Conservation (phyloP, 2,888 invertebrate species). For the Ectemnius cavifrons region DNA sequence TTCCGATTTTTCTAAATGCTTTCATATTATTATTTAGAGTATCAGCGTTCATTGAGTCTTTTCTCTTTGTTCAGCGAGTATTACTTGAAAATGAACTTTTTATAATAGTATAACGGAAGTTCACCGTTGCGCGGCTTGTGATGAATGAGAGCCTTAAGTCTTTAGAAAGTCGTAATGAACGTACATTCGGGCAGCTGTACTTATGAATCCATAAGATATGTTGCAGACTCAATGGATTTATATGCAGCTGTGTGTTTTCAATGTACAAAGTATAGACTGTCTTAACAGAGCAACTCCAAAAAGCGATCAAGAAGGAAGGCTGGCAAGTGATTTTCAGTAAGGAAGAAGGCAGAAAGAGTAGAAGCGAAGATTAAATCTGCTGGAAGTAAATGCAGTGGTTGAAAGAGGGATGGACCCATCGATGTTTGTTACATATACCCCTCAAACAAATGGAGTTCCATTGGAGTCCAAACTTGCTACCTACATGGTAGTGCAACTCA, state of each 20-base stretch:
- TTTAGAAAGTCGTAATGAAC: no score
- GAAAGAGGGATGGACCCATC: conserved; percentile 84
- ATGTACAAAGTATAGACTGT: no score
- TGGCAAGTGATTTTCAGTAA: conserved; percentile 25
- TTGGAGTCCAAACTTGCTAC: conserved; percentile 92
- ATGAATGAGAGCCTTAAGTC: no score
- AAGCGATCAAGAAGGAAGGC: conserved; percentile 21
- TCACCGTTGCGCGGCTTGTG: no score
- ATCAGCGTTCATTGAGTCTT: no score
- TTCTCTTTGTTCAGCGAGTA: no score
- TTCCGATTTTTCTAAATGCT: no score
- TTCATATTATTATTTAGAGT: no score
- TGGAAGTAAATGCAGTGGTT: conserved; percentile 74
- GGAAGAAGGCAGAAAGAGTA: conserved; percentile 34
- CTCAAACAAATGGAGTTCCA: conserved; percentile 86
- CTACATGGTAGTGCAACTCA: conserved; percentile 83
- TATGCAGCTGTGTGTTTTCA: neutral
- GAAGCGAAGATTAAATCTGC: conserved; percentile 47
- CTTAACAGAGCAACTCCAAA: neutral
- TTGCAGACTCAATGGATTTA: conserved; percentile 42
- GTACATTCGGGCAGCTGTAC: neutral
- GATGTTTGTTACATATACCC: conserved; percentile 84
- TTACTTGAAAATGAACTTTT: no score
- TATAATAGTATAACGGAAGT: no score
- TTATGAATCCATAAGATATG: conserved; percentile 41